Conservation (phyloP, 2,888 invertebrate species). For the Cybosia mesomella region DNA sequence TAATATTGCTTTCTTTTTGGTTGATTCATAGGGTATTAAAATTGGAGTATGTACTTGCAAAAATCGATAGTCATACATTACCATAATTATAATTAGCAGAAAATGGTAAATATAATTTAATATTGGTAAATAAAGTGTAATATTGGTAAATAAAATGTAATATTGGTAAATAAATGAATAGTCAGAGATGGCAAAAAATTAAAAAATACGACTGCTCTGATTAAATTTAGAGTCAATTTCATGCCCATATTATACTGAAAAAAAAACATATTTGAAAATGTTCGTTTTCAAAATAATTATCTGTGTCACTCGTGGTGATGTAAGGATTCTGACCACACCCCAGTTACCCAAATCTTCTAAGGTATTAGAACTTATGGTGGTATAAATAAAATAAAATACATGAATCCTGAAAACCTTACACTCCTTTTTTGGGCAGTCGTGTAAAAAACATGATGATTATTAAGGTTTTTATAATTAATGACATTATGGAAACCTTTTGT, state of each 20-base stretch:
- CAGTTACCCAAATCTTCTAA: not conserved
- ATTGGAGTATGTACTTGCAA: not conserved
- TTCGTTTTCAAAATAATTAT: not conserved
- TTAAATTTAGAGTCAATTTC: not conserved
- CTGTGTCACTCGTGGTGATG: not conserved
- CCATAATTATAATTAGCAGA: constrained; percentile 1
- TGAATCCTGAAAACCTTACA: not conserved
- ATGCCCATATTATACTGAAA: not conserved
- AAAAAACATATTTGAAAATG: not conserved
- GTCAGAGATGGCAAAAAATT: not conserved
- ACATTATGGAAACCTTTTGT: constrained; percentile 29
- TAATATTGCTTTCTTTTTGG: not conserved
- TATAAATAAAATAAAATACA: too few relatives aligned
- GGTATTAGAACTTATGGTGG: too few relatives aligned
- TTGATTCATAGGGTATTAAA: not conserved
- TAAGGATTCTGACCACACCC: not conserved
- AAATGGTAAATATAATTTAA: too few relatives aligned
- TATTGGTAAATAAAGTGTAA: not conserved
- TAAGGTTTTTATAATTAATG: constrained; percentile 1
- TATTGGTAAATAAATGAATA: not conserved
- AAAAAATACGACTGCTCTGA: not conserved
- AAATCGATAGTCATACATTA: constrained; percentile 1
- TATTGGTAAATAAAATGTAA: not conserved
- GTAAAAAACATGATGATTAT: constrained; percentile 21
- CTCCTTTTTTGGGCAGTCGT: not conserved